phyloP scores from a whole-genome alignment of 2,797 vertebrate genomes.

The Mergus octosetaceus region DNA sequence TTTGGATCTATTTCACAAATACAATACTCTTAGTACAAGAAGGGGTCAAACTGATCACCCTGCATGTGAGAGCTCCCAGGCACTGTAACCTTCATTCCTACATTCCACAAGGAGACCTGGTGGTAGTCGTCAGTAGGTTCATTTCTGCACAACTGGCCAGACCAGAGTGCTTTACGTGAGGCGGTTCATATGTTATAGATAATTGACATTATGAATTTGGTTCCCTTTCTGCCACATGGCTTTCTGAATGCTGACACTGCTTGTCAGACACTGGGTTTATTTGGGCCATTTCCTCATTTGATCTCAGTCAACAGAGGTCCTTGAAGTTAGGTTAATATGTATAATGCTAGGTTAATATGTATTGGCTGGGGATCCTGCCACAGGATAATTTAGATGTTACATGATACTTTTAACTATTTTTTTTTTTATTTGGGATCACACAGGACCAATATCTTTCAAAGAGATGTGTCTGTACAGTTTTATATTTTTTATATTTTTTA shows the following conservation, averaged over 20 bases:
- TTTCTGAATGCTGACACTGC: not conserved
- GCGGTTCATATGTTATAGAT: fast-evolving
- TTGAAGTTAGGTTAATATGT: not conserved
- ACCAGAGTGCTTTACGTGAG: not conserved
- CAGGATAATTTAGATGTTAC: not conserved
- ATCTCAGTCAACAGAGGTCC: not conserved
- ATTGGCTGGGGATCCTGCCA: not conserved
- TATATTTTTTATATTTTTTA: not conserved
- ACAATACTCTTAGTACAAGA: not conserved
- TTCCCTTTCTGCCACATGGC: not conserved
- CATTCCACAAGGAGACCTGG: not conserved
- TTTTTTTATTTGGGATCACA: not conserved
- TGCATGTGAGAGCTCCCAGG: not conserved
- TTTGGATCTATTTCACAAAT: not conserved
- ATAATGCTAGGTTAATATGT: not conserved
- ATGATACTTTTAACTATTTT: not conserved
- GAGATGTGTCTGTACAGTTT: not conserved
- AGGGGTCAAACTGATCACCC: not conserved
- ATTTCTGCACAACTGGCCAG: not conserved
- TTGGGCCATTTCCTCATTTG: not conserved
- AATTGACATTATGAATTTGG: not conserved
- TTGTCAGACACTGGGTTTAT: not conserved
- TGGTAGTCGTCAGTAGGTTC: not conserved
- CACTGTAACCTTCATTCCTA: not conserved
- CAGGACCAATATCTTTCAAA: not conserved